Conservation (phyloP, 2,113 vertebrate genomes). For the Corythornis vintsioides region DNA sequence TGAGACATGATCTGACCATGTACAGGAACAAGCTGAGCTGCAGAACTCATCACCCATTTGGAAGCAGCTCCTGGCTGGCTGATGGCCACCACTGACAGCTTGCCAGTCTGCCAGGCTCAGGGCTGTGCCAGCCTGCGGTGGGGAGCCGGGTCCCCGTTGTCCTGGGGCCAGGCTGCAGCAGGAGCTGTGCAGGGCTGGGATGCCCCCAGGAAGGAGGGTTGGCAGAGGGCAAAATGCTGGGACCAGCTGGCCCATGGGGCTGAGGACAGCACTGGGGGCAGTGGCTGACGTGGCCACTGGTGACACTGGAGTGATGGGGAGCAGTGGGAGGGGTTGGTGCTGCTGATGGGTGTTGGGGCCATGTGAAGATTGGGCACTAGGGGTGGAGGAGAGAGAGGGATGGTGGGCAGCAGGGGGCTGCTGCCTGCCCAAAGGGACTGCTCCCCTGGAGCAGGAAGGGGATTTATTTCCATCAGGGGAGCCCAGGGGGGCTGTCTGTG, state of each 20-base stretch:
- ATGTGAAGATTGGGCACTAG: not conserved
- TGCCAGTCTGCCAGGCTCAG: not conserved
- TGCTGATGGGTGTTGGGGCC: not conserved
- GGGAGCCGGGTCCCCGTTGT: not conserved
- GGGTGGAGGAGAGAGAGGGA: not conserved
- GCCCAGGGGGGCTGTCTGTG: not conserved
- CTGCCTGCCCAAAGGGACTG: not conserved
- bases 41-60: not conserved
- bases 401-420: fast-evolving
- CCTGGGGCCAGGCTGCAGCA: not conserved
- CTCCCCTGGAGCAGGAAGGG: not conserved
- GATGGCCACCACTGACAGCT: fast-evolving
- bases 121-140: fast-evolving
- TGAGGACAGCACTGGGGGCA: not conserved
- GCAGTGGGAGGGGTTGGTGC: not conserved
- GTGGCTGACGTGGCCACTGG: not conserved
- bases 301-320: not conserved
- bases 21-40: not conserved
- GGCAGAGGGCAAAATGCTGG: fast-evolving
- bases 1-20: fast-evolving
- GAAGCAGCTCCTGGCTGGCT: not conserved
- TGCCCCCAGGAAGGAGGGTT: not conserved
- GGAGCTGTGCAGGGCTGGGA: fast-evolving
- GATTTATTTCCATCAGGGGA: not conserved
- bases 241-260: fast-evolving